Conservation (phyloP, 2,797 vertebrate species). For the Scolopax bukidnonensis region DNA sequence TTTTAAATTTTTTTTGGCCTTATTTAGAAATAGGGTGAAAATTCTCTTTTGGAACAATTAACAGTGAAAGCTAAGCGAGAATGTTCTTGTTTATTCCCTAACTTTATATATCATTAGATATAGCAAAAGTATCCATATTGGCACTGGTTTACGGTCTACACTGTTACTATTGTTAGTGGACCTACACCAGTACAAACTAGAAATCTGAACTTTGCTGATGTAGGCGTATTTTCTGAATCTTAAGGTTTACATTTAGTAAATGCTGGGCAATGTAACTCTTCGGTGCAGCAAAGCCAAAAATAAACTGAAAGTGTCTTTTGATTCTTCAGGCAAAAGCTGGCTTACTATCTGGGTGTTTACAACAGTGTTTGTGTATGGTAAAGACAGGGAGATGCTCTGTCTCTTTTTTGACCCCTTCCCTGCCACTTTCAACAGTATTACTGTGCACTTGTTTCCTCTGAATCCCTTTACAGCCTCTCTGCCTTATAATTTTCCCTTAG, state of each 20-base stretch:
- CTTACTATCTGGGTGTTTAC: neutral
- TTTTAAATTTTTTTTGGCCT: neutral
- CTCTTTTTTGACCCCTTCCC: neutral
- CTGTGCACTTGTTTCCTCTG: neutral
- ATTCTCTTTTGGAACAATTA: neutral
- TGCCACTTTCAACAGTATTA: neutral
- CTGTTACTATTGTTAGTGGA: neutral
- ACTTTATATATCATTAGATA: neutral
- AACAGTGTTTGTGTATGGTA: neutral
- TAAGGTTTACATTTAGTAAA: neutral
- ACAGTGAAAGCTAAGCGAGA: neutral
- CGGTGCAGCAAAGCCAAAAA: neutral
- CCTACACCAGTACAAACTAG: neutral
- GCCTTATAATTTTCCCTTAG: neutral
- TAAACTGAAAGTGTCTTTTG: neutral
- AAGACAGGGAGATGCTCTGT: neutral
- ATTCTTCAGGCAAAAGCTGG: neutral
- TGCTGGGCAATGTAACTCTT: neutral
- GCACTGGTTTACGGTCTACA: neutral
- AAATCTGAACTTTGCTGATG: neutral
- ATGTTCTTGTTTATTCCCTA: neutral
- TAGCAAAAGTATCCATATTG: neutral
- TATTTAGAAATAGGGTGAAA: neutral
- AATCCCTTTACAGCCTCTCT: neutral
- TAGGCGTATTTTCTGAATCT: neutral